phyloP scores from a whole-genome alignment of 2,888 invertebrate genomes.

The Invenusta paracnida region DNA sequence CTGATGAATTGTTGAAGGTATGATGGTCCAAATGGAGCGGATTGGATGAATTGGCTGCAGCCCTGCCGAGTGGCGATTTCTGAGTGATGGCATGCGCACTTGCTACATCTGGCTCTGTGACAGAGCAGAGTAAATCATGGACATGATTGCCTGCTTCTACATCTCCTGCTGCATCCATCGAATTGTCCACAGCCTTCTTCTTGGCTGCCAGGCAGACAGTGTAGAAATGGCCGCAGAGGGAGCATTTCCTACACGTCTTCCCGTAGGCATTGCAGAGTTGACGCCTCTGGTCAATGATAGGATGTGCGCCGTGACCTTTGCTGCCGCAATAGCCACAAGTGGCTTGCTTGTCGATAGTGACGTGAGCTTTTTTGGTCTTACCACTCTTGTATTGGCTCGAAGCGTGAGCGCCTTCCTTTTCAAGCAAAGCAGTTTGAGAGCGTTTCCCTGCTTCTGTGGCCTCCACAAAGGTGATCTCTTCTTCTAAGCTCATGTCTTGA shows the following conservation, averaged over 20 bases:
- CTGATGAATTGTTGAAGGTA: not conserved
- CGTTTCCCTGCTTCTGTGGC: not conserved
- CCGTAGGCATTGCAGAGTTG: constrained; percentile 2
- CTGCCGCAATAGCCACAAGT: not conserved
- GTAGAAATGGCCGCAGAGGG: not conserved
- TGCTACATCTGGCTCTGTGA: not conserved
- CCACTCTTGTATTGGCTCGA: not conserved
- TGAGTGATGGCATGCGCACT: not conserved
- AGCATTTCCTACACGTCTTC: constrained; percentile 11
- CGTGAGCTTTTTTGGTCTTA: not conserved
- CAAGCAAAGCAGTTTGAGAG: constrained; percentile 13
- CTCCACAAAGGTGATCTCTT: not conserved
- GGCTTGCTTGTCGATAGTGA: too few relatives aligned
- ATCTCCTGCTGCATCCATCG: not conserved
- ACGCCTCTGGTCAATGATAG: constrained; percentile 12
- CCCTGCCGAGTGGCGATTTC: not conserved
- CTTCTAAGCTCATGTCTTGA: not conserved
- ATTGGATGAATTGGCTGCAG: not conserved
- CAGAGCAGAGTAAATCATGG: constrained; percentile 12
- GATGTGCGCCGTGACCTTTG: not conserved
- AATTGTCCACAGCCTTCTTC: not conserved
- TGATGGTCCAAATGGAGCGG: constrained; percentile 2
- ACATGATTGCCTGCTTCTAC: not conserved
- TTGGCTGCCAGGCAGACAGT: not conserved
- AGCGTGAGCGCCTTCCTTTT: not conserved